Percentiles rank a stretch among this genome's conserved stretches.
phyloP scores from a whole-genome alignment of 2,113 vertebrate species.

The Ornithorhynchus anatinus region DNA sequence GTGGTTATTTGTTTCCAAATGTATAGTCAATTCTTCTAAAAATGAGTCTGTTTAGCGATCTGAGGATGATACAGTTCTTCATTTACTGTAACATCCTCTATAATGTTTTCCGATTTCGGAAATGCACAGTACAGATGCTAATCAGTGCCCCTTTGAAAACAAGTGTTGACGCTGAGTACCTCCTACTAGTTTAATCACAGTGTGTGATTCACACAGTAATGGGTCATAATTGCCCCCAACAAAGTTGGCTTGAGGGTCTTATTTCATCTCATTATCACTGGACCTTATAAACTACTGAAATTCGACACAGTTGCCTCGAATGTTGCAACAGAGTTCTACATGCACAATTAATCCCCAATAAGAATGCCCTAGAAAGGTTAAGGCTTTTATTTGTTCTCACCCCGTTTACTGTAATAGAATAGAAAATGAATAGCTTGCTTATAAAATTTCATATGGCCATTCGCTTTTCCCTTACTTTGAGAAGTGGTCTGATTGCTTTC shows the following conservation, averaged over 20 bases:
- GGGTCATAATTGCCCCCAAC: constrained; percentile 72
- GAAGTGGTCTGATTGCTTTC: constrained; percentile 55
- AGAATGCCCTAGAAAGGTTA: constrained; percentile 35
- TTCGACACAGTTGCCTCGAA: constrained; percentile 45
- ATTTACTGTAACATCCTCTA: constrained; percentile 64
- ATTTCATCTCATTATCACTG: constrained; percentile 66
- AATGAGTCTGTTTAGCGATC: constrained; percentile 51
- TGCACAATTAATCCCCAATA: constrained; percentile 54
- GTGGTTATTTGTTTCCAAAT: constrained; percentile 57
- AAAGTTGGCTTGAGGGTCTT: constrained; percentile 62
- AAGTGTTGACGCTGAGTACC: constrained; percentile 67
- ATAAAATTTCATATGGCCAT: constrained; percentile 60
- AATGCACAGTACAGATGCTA: constrained; percentile 73
- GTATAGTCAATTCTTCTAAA: constrained; percentile 38
- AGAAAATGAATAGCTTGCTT: constrained; percentile 56
- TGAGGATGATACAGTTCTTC: constrained; percentile 65
- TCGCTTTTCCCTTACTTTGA: constrained; percentile 50
- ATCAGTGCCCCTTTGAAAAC: constrained; percentile 74
- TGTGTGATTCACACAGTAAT: constrained; percentile 70
- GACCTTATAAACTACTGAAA: constrained; percentile 64
- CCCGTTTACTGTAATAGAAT: constrained; percentile 47
- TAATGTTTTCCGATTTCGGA: constrained; percentile 77
- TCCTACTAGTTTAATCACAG: constrained; percentile 76
- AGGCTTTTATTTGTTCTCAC: constrained; percentile 27
- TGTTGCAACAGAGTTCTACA: constrained; percentile 49